phyloP scores from a whole-genome alignment of 2,797 vertebrate genomes.

The Propithecus deckenii region DNA sequence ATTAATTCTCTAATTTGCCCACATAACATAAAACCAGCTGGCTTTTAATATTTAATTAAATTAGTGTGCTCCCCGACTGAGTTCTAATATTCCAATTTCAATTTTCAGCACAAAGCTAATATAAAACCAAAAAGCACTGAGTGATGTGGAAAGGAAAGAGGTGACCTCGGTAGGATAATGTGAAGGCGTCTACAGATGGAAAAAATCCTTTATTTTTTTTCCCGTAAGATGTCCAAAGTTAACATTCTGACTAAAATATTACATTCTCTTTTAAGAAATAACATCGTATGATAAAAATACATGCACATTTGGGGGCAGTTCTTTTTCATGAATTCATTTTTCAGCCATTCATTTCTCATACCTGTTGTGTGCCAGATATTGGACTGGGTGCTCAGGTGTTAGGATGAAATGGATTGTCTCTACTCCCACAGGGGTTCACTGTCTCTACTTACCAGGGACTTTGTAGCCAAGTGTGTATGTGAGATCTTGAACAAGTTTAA shows the following conservation, averaged over 20 bases:
- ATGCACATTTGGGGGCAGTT: not conserved
- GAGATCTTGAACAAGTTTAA: not conserved
- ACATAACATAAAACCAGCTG: constrained; percentile 63
- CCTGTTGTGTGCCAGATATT: not conserved
- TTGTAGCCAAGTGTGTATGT: not conserved
- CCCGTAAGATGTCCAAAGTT: not conserved
- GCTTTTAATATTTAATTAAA: constrained; percentile 78
- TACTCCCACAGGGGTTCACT: not conserved
- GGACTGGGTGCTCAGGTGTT: not conserved
- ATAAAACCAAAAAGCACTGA: constrained; percentile 67
- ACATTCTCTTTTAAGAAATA: constrained; percentile 39
- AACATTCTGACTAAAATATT: not conserved
- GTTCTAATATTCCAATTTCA: constrained; percentile 76
- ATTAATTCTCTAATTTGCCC: constrained; percentile 64
- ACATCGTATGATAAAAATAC: not conserved
- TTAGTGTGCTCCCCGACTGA: constrained; percentile 70
- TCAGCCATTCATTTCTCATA: not conserved
- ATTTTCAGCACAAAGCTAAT: constrained; percentile 78
- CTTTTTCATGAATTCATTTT: not conserved
- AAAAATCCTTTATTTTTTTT: not conserved
- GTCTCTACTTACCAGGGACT: not conserved
- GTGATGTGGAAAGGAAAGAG: constrained; percentile 47
- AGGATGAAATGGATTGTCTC: not conserved
- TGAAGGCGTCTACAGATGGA: not conserved
- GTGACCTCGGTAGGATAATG: constrained; percentile 46